Evolutionary conservation across 2,113 vertebrate genomes (phyloP).

Genomic region (Probosciger aterrimus): DNA sequence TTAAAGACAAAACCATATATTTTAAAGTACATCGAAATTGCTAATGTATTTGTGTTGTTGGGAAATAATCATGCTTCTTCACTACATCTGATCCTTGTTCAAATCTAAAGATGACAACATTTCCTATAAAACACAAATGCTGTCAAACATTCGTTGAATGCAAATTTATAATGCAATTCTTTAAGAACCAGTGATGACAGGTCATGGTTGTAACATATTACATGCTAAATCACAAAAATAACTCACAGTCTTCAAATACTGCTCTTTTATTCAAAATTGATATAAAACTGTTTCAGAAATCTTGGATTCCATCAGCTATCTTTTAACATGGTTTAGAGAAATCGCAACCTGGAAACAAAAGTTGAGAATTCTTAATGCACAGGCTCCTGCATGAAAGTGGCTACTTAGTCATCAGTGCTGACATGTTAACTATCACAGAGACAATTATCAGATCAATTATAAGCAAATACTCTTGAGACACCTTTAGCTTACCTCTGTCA

Average conservation of each 20-base stretch:
- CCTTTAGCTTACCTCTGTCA: neutral
- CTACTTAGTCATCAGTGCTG: neutral
- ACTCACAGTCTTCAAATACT: neutral
- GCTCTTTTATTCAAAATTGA: neutral
- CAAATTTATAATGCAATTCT: neutral
- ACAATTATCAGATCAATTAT: neutral
- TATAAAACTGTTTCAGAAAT: neutral
- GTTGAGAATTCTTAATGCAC: neutral
- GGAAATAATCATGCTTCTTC: neutral
- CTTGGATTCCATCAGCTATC: neutral
- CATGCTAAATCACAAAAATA: neutral
- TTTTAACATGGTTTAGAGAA: neutral
- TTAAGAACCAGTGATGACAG: neutral
- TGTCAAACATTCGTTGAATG: neutral
- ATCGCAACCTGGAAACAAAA: neutral
- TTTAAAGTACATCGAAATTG: neutral
- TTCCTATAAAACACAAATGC: neutral
- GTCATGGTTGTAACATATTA: neutral
- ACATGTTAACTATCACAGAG: neutral
- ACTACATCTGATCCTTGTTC: neutral
- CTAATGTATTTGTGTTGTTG: neutral
- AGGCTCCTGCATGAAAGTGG: neutral
- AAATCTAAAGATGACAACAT: neutral
- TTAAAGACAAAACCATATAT: constrained; percentile 27
- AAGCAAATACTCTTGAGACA: neutral